Percentiles rank a stretch among this genome's conserved stretches.
These are phyloP conservation scores for Hydrolagus affinis DNA, from an alignment of 2,113 vertebrate species.

Conservation along the genomic window DNA sequence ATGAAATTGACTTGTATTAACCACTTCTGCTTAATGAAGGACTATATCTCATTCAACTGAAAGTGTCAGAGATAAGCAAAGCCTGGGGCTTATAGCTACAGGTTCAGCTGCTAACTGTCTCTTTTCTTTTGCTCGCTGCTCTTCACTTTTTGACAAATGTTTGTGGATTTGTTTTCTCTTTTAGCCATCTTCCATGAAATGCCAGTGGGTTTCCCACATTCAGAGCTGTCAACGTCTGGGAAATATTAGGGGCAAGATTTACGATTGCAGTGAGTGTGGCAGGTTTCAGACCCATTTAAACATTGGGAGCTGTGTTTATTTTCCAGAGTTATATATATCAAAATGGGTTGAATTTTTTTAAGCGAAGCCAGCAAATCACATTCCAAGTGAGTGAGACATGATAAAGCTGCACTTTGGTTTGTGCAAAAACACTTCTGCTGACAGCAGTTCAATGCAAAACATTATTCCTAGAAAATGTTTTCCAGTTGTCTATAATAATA, in stretches of 20 bases:
- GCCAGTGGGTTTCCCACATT: background rate
- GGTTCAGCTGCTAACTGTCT: background rate
- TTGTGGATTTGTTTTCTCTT: background rate
- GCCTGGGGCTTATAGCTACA: background rate
- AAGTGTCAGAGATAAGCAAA: background rate
- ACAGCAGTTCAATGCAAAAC: background rate
- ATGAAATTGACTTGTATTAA: background rate
- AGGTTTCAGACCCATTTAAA: background rate
- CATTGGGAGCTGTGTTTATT: background rate
- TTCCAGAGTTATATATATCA: background rate
- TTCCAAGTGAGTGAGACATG: background rate
- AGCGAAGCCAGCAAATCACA: background rate
- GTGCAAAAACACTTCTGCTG: background rate
- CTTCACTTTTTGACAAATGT: background rate
- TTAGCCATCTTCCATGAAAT: background rate
- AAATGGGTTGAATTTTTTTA: background rate
- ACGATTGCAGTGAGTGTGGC: background rate
- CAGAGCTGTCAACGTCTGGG: background rate
- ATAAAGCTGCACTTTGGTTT: background rate
- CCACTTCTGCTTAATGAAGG: background rate
- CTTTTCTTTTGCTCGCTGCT: background rate
- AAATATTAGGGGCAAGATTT: slow-evolving; percentile 4
- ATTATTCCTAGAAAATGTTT: background rate
- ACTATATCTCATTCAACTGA: background rate
- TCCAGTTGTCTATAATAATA: too few species aligned